Base-by-base conservation (phyloP, 2,888 invertebrate genomes). In the Chirona hameri region DNA sequence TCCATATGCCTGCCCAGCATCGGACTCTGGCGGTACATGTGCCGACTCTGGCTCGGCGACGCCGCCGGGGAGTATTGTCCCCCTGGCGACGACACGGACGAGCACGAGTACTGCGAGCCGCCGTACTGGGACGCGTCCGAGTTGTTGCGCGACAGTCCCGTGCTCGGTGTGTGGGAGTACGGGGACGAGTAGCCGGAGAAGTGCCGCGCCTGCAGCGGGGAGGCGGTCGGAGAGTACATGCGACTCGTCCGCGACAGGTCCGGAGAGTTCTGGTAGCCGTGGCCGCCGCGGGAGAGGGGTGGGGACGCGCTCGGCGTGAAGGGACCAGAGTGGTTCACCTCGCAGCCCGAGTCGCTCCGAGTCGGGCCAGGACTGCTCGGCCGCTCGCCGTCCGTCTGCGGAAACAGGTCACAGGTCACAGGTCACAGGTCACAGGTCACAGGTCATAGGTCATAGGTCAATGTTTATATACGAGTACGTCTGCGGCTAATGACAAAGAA, bases 171-270 rank as follows among this genome's bases (percentile, higher is more conserved):
- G 82, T 84, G 84, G 29, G 89, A 89, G 84, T 85, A 85, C 46
- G 86, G 86, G 60, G 85, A 86, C 57, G 86, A 86, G 81, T 85
- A 85, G 60, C 86, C 86, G 10, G 85, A 85, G 84, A 93, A 91
- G 88, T 95, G 96, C 0, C 96, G 91, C 52, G 94, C 93, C 69
- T 95, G 95, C 82, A 95, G 91, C 1, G 95, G 96, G 86, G 94
- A 94, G 86, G 95, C 95, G 82, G 94, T 95, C 10, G 96, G 95
- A 85, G 95, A 95, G 88, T 93, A 93, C 87, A 83, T 83, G 82
- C 83, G 83, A 80, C 83, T 83, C 79, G 39, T 7, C 39, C 60
- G 84, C 79, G 84, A 83, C 81, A 84, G 81, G 82, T 84, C 83
- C 27, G 83, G 82, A 4, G 81, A 60, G n/a, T 46, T 24, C n/a